Evolutionary conservation across 1,140 invertebrate species (phyloP).

Genomic region (Pseudobourletiella spinata): DNA sequence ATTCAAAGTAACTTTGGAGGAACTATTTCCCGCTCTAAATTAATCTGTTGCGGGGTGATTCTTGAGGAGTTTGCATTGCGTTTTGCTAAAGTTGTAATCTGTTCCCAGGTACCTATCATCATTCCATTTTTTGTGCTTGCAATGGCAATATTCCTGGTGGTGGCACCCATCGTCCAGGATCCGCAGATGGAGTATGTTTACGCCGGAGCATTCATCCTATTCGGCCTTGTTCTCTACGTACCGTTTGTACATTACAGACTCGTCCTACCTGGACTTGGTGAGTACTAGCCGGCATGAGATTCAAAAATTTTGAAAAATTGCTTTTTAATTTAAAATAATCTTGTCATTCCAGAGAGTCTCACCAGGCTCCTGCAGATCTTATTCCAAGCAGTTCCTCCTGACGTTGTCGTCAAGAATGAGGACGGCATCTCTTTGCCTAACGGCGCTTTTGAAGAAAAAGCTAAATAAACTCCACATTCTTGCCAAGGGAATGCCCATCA

Average conservation of each 20-base stretch:
- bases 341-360: not conserved
- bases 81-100: no score
- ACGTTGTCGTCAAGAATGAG: not conserved
- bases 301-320: not conserved
- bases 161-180: conserved; percentile 46
- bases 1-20: conserved; percentile 73
- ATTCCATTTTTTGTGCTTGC: conserved; percentile 45
- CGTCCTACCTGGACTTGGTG: conserved; percentile 38
- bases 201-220: conserved; percentile 44
- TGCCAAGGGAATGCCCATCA: no score
- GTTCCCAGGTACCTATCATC: conserved; percentile 44
- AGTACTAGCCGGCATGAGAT: not conserved
- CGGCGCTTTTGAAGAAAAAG: not conserved
- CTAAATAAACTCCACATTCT: conserved; percentile 1
- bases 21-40: no score
- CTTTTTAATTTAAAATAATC: not conserved
- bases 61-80: no score
- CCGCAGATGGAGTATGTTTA: conserved; percentile 44
- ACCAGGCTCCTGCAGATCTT: conserved; percentile 10
- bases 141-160: conserved; percentile 45
- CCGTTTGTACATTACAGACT: conserved; percentile 46
- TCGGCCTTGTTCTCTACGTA: conserved; percentile 47
- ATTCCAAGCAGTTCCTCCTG: conserved; percentile 9
- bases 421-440: not conserved
- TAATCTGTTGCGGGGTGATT: no score